These are phyloP conservation scores for Aurelia sp. DNA, from an alignment of 30 jellyfish, hydroid and myxozoan genomes.

Conservation along the genomic window DNA sequence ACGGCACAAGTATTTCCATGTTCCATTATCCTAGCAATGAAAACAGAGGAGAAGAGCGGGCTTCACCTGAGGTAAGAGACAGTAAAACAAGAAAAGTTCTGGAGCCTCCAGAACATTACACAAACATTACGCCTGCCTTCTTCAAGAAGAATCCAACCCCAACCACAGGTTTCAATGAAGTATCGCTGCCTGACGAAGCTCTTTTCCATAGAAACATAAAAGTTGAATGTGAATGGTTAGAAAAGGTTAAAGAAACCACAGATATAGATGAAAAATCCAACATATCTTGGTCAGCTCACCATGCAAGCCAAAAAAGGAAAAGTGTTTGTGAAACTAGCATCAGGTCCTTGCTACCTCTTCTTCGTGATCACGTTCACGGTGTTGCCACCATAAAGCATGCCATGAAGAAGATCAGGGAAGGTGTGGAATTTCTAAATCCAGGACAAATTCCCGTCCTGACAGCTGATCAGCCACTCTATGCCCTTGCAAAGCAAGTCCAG, in stretches of 20 bases:
- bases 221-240: slow-evolving; percentile 2
- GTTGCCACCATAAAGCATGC: slow-evolving; percentile 58
- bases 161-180: not conserved
- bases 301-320: slow-evolving; percentile 19
- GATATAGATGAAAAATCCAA: slow-evolving; percentile 12
- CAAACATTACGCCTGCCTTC: slow-evolving; percentile 4
- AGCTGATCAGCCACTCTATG: slow-evolving; percentile 69
- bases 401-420: slow-evolving; percentile 29
- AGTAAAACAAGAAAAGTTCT: slow-evolving; percentile 7
- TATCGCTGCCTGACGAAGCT: not conserved
- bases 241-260: slow-evolving; percentile 5
- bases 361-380: slow-evolving; percentile 44
- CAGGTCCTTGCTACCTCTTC: slow-evolving; percentile 39
- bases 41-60: not conserved
- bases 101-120: slow-evolving; percentile 8
- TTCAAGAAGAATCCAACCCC: slow-evolving; percentile 2
- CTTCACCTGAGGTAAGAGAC: slow-evolving; percentile 1
- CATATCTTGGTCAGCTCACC: slow-evolving; percentile 62
- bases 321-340: not conserved
- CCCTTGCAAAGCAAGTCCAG: slow-evolving; percentile 55
- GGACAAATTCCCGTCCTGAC: slow-evolving; percentile 66
- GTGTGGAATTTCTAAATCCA: slow-evolving; percentile 49
- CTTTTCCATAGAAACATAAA: not conserved
- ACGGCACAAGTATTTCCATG: slow-evolving; percentile 22
- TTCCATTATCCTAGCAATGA: not conserved